Percentiles rank a stretch among this genome's conserved stretches.
Conservation (phyloP, 2,113 vertebrate genomes). For the Amazona guildingii region DNA sequence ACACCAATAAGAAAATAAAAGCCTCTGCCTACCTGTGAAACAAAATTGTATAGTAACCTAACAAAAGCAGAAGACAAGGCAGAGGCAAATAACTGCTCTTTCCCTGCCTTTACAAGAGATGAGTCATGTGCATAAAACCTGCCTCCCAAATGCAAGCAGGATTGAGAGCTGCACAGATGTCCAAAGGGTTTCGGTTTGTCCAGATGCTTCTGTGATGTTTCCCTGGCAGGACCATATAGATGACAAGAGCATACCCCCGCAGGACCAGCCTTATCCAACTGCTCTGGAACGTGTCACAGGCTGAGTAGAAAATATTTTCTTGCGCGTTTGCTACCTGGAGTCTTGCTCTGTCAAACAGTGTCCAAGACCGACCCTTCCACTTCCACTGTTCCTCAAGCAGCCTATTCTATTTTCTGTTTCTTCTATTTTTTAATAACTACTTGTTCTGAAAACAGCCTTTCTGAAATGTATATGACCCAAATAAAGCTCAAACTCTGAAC, state of each 20-base stretch:
- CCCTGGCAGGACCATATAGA: neutral
- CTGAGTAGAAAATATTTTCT: neutral
- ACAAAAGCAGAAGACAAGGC: neutral
- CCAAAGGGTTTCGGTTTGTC: neutral
- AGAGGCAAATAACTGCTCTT: neutral
- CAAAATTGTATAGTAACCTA: neutral
- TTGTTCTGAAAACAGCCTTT: neutral
- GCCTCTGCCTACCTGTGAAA: neutral
- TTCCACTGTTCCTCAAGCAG: neutral
- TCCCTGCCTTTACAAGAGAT: neutral
- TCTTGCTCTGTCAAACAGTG: neutral
- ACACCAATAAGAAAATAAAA: neutral
- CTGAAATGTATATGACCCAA: neutral
- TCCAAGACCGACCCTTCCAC: neutral
- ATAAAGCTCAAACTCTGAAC: neutral
- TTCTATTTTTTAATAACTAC: neutral
- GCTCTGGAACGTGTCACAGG: neutral
- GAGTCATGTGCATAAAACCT: neutral
- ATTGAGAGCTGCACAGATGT: neutral
- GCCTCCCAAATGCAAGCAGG: neutral
- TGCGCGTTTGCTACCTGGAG: neutral
- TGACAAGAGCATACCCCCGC: neutral
- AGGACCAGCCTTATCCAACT: neutral
- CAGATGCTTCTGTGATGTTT: neutral
- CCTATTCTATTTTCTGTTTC: neutral